Evolutionary conservation across 2,888 invertebrate species (phyloP).

Genomic region (Chirona hameri): DNA sequence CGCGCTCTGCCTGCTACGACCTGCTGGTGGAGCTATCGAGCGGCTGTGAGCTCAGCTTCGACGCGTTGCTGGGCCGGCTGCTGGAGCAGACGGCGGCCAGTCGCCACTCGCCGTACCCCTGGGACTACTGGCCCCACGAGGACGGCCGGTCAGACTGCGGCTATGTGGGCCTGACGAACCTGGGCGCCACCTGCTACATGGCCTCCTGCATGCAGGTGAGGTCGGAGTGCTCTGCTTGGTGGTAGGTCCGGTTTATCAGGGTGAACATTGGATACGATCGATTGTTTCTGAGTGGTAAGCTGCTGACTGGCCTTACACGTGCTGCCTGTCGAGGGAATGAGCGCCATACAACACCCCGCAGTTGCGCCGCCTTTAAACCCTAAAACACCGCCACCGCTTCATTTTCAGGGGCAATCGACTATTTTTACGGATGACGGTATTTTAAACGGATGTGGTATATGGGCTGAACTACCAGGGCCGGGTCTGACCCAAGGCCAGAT

Average conservation of each 20-base stretch:
- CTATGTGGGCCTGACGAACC: conserved; percentile 87
- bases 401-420: too few species aligned
- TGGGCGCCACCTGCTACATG: conserved; percentile 97
- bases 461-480: too few species aligned
- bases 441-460: too few species aligned
- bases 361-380: background rate
- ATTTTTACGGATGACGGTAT: too few species aligned
- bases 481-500: too few species aligned
- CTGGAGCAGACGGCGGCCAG: conserved; percentile 66
- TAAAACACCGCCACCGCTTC: background rate
- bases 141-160: conserved; percentile 92
- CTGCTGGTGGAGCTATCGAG: conserved; percentile 81
- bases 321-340: too few species aligned
- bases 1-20: conserved; percentile 87
- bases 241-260: too few species aligned
- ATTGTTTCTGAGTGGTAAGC: too few species aligned
- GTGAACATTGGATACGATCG: too few species aligned
- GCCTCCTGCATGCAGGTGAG: conserved; percentile 83
- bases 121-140: conserved; percentile 98
- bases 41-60: conserved; percentile 79
- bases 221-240: background rate
- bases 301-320: too few species aligned
- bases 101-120: conserved; percentile 79
- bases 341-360: too few species aligned
- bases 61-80: conserved; percentile 74